These are phyloP conservation scores for Tenthredo mesomela DNA, from an alignment of 2,888 invertebrate genomes.

Conservation along the genomic window DNA sequence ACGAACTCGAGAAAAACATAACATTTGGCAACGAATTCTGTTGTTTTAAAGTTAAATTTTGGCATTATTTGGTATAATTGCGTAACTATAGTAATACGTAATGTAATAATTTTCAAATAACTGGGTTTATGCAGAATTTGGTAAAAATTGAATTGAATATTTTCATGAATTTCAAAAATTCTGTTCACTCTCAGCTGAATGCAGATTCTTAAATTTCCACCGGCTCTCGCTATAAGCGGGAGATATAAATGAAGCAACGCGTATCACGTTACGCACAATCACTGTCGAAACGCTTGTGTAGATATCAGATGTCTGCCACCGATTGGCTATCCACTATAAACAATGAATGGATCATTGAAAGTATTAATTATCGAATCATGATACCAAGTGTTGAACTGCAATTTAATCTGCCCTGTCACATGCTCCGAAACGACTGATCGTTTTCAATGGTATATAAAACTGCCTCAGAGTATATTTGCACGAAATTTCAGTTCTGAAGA, in stretches of 20 bases:
- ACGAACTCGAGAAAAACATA: conserved; percentile 28
- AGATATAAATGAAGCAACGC: conserved; percentile 49
- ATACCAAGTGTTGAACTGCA: not conserved
- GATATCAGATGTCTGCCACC: conserved; percentile 9
- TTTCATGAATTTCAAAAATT: not conserved
- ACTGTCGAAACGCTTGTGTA: conserved; percentile 7
- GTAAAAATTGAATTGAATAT: not conserved
- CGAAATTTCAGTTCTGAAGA: not conserved
- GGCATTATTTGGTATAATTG: conserved; percentile 38
- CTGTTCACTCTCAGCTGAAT: not conserved
- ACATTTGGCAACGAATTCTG: conserved; percentile 50
- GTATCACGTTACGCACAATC: conserved; percentile 48
- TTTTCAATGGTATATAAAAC: not conserved
- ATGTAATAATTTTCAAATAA: not conserved
- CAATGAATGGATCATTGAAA: conserved; percentile 33
- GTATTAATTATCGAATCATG: not conserved
- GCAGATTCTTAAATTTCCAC: conserved; percentile 18
- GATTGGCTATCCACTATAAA: conserved; percentile 11
- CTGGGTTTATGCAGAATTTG: not conserved
- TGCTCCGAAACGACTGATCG: not conserved
- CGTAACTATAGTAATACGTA: not conserved
- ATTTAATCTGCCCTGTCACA: not conserved
- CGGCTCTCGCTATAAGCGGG: not conserved
- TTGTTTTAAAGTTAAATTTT: conserved; percentile 47
- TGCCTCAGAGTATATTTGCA: not conserved